Evolutionary conservation across 2,797 vertebrate genomes (phyloP).

Genomic region (Anguilla pacifica): DNA sequence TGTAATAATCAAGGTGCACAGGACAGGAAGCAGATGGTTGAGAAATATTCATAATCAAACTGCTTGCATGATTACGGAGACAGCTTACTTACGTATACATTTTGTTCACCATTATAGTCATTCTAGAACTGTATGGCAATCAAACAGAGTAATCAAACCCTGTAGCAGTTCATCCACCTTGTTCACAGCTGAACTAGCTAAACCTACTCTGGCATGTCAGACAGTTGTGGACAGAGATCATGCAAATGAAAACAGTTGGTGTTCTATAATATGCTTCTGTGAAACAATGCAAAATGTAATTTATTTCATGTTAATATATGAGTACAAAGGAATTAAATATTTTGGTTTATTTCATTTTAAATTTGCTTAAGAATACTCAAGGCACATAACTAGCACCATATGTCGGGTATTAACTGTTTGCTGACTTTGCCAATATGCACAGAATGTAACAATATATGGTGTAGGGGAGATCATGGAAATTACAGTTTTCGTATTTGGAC

Average conservation of each 20-base stretch:
- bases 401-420: neutral
- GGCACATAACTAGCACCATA: neutral
- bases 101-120: too few species aligned
- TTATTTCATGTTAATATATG: neutral
- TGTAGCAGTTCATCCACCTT: too few species aligned
- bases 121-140: too few species aligned
- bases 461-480: neutral
- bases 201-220: too few species aligned
- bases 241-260: neutral
- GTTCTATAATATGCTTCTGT: constrained; percentile 41
- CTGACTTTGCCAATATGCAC: constrained; percentile 7
- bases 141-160: too few species aligned
- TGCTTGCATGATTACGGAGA: too few species aligned
- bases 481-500: too few species aligned
- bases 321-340: neutral
- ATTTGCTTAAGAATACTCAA: neutral
- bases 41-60: too few species aligned
- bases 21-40: too few species aligned
- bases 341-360: neutral
- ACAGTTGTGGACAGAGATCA: constrained; percentile 27
- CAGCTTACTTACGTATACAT: too few species aligned
- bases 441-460: constrained; percentile 2
- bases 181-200: too few species aligned
- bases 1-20: too few species aligned
- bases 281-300: neutral